Evolutionary conservation across 1,140 invertebrate genomes (phyloP), one percentile per base, ranked within the genome.

Genomic region (Bacillus rossius): DNA sequence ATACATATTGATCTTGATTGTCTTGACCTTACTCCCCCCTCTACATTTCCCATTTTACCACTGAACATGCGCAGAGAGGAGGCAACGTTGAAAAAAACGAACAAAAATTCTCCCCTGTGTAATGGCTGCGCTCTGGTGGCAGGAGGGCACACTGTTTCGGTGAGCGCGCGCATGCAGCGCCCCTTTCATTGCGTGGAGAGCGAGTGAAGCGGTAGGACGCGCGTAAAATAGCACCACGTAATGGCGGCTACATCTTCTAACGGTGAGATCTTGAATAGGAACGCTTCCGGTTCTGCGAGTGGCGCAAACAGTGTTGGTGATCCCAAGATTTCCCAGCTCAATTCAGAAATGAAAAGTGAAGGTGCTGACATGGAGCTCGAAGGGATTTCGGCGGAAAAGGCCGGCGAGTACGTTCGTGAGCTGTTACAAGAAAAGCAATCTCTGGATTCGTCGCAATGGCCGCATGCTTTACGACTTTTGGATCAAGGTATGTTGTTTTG

Each of bases 351-450:
- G 52, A 54, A 41, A 23, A 54, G 19, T 54, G 52, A 25, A 17
- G 22, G 23, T 54, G 37, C 34, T 54, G 54, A 56, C 8, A 56
- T 48, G 41, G 54, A 56, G n/a, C 42, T 56, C 41, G 54, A 56
- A 29, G 41, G 22, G 41, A 29, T 19, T 14, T 22, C 40, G 14
- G 43, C 17, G 19, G 59, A 57, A 34, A 89, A 88, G 75, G 84
- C 84, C 65, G 84, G 79, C 41, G 87, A 90, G 73, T 90, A 90
- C 65, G 83, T 90, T 62, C 75, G 83, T 8, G 86, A 90, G 64
- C 75, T 90, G 16, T 70, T 91, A 40, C 81, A 83, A 42, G 89
- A 91, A 67, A 89, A 89, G 71, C 78, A 85, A 55, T 81, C 82
- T 51, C 74, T 91, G 56, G 87, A 89, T 66, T 72, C 78, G 17